Base-by-base conservation (phyloP, 64 coral and sea anemone genomes). In the Montipora efflorescens region DNA sequence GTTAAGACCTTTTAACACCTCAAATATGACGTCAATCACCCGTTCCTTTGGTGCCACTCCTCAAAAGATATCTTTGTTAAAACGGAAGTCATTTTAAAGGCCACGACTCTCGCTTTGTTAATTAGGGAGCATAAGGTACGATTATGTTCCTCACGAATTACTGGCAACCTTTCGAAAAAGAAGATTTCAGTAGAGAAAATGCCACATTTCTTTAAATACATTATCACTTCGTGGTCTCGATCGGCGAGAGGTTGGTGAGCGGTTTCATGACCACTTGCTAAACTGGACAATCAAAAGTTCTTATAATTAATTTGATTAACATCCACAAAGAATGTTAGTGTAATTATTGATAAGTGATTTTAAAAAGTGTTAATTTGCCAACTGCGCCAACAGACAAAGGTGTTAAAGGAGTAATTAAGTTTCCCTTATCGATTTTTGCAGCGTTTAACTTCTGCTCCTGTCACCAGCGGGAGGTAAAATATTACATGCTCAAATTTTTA, bases 21-120 rank as follows among this genome's bases (percentile, higher is more conserved):
- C 66, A 70, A 72, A 51, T 72, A 71, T 48, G 67, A 72, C 62
- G 82, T 72, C 64, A 86, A 86, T 50, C 8, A 18, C 5, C 52
- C 76, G n/a, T 86, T 86, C 66, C n/a, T 86, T 46, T 8, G 7
- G 13, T 72, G 47, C 82, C 82, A 71, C 82, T 45, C 82, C 62
- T 72, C 46, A n/a, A 19, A n/a, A 86, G 61, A 86, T 8, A 71
- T 66, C 48, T 71, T 46, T 71, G n/a, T 16, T 9, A 11, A 57
- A 72, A 5, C 68, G 82, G 82, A 86, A 86, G 67, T 72, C 45
- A 50, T 50, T 53, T 15, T 8, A 7, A 46, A 47, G 66, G 19
- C 1, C 44, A 12, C 20, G 67, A 70, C 1, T 19, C 47, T 49
- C 1, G 10, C 2, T n/a, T 3, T 0, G 47, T 45, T 9, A 48